Evolutionary conservation across 2,797 vertebrate species (phyloP).

Genomic region (Eptatretus atami): DNA sequence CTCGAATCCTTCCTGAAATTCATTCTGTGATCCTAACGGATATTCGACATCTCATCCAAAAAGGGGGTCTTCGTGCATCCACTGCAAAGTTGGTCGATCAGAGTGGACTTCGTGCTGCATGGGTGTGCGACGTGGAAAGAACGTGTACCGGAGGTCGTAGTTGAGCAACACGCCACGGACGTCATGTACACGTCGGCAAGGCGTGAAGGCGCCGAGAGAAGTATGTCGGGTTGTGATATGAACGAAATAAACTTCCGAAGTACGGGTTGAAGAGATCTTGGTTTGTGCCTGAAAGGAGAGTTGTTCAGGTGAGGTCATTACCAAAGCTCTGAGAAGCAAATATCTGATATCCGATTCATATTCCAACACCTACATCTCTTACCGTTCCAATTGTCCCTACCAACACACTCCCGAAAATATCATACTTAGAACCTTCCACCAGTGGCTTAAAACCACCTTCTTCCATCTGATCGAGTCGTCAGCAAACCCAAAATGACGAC

Average conservation of each 20-base stretch:
- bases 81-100: constrained; percentile 50
- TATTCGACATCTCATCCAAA: constrained; percentile 32
- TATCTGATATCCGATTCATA: too few relatives aligned
- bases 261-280: constrained; percentile 43
- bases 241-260: constrained; percentile 42
- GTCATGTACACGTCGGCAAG: constrained; percentile 45
- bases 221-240: constrained; percentile 41
- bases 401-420: too few relatives aligned
- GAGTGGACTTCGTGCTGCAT: constrained; percentile 36
- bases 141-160: constrained; percentile 27
- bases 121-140: constrained; percentile 36
- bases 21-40: constrained; percentile 17
- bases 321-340: too few relatives aligned
- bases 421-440: too few relatives aligned
- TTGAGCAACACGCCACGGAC: constrained; percentile 31
- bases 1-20: too few relatives aligned
- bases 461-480: too few relatives aligned
- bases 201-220: constrained; percentile 35
- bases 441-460: too few relatives aligned
- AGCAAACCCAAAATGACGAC: too few relatives aligned
- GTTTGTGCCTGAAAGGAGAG: constrained; percentile 17
- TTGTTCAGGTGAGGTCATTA: too few relatives aligned
- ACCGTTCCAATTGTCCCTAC: too few relatives aligned
- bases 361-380: too few relatives aligned
- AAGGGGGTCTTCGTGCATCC: constrained; percentile 36